phyloP scores from a whole-genome alignment of 30 jellyfish, hydroid and myxozoan species.

The Cassiopea andromeda region DNA sequence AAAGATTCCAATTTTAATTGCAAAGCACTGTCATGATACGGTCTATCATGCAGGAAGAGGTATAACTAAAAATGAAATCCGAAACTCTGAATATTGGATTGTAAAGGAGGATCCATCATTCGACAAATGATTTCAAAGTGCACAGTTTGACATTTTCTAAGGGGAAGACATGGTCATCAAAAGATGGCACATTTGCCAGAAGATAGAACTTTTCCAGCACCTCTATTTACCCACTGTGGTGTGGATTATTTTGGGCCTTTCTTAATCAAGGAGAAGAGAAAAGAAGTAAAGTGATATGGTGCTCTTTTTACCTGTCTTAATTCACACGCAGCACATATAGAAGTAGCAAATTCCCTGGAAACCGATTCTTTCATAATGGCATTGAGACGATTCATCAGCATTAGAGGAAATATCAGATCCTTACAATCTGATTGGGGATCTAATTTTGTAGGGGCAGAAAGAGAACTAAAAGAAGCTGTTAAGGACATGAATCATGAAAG shows the following conservation, averaged over 20 bases:
- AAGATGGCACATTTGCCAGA: conserved; percentile 58
- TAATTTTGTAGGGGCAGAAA: conserved; percentile 50
- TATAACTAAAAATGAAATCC: conserved; percentile 15
- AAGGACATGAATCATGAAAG: not conserved
- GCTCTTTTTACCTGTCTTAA: conserved; percentile 44
- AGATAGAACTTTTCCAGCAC: conserved; percentile 8
- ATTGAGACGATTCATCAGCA: conserved; percentile 4
- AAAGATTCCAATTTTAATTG: conserved; percentile 17
- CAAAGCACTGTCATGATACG: conserved; percentile 2
- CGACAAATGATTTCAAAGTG: conserved; percentile 22
- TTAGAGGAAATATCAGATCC: conserved; percentile 17
- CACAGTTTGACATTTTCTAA: conserved; percentile 13
- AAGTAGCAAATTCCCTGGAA: conserved; percentile 9
- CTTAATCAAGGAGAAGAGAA: conserved; percentile 20
- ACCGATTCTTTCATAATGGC: conserved; percentile 51
- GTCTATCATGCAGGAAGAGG: conserved; percentile 57
- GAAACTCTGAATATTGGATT: conserved; percentile 33
- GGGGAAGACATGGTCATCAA: conserved; percentile 35
- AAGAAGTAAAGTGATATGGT: conserved; percentile 55
- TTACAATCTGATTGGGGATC: conserved; percentile 42
- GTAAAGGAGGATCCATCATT: not conserved
- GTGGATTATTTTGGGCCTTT: conserved; percentile 63
- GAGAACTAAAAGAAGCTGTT: not conserved
- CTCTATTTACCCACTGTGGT: conserved; percentile 46
- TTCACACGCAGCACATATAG: conserved; percentile 59